Conservation (phyloP, 2,113 vertebrate species). For the Anolis carolinensis region DNA sequence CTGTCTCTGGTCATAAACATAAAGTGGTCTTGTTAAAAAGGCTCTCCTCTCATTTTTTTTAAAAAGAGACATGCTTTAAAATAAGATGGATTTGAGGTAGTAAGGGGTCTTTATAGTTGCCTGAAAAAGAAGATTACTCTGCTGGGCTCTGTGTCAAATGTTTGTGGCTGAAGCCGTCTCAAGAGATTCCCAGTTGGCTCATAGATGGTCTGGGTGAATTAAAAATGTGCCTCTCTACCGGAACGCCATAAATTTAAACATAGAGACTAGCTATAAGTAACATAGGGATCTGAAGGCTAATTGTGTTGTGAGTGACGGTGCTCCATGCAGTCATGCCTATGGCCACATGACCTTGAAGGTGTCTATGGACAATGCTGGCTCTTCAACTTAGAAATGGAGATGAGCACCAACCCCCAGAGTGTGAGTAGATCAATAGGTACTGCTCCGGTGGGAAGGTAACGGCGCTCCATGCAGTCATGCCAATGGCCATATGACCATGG, state of each 20-base stretch:
- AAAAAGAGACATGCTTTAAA: neutral
- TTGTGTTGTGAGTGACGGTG: neutral
- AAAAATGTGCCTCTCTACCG: neutral
- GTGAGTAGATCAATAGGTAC: too few species aligned
- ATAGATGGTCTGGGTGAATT: constrained; percentile 22
- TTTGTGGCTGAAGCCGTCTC: neutral
- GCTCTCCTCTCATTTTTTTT: neutral
- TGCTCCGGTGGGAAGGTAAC: too few species aligned
- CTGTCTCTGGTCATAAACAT: neutral
- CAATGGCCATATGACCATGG: too few species aligned
- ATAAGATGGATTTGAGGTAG: neutral
- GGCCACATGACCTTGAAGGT: too few species aligned
- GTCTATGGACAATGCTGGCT: too few species aligned
- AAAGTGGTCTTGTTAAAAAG: neutral
- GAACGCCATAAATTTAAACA: neutral
- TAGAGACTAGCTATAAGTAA: neutral
- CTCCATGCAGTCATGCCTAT: too few species aligned
- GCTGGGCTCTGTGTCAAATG: neutral
- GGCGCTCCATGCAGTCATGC: too few species aligned
- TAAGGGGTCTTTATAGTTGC: neutral
- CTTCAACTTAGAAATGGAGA: too few species aligned
- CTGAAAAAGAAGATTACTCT: constrained; percentile 21
- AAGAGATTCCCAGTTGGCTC: neutral
- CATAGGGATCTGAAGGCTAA: neutral
- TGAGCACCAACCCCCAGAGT: too few species aligned